These are phyloP conservation scores for Nemotelus nigrinus DNA, from an alignment of 2,888 invertebrate genomes.

Conservation along the genomic window DNA sequence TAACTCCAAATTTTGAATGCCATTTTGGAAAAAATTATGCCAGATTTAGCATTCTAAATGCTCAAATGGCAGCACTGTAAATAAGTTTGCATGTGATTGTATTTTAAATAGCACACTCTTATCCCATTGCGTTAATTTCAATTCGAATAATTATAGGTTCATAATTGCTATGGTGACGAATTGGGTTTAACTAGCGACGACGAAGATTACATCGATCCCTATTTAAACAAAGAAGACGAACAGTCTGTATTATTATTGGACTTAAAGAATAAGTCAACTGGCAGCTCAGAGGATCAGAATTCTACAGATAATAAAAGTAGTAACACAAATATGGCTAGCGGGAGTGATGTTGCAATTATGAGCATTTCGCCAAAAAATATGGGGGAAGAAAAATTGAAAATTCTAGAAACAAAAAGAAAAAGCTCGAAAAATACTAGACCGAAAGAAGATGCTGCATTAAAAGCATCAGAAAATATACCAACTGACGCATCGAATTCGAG, in stretches of 20 bases:
- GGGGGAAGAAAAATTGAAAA: constrained; percentile 22
- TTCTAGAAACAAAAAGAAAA: constrained; percentile 59
- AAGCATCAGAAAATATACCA: constrained; percentile 66
- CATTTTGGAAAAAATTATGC: too few species aligned
- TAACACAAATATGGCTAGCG: constrained; percentile 1
- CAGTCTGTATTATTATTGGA: constrained; percentile 52
- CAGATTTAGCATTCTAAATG: too few species aligned
- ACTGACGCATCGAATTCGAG: constrained; percentile 85
- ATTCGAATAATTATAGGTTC: constrained; percentile 69
- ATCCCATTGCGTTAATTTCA: constrained; percentile 34
- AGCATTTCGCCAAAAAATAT: constrained; percentile 21
- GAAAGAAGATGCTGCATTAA: constrained; percentile 58
- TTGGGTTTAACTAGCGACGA: constrained; percentile 92
- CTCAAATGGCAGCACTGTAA: too few species aligned
- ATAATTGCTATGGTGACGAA: constrained; percentile 93
- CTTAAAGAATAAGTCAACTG: constrained; percentile 51
- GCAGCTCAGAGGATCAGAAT: constrained; percentile 60
- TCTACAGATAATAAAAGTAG: constrained; percentile 44
- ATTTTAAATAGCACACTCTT: not conserved
- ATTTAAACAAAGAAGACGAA: constrained; percentile 67
- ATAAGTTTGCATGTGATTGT: too few species aligned
- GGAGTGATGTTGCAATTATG: not conserved
- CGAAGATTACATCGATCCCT: constrained; percentile 81
- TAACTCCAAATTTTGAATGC: too few species aligned
- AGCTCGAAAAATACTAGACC: constrained; percentile 59